Percentiles rank a stretch among this genome's conserved stretches.
Conservation (phyloP, 1,140 invertebrate genomes). For the Phymastichus coffea region DNA sequence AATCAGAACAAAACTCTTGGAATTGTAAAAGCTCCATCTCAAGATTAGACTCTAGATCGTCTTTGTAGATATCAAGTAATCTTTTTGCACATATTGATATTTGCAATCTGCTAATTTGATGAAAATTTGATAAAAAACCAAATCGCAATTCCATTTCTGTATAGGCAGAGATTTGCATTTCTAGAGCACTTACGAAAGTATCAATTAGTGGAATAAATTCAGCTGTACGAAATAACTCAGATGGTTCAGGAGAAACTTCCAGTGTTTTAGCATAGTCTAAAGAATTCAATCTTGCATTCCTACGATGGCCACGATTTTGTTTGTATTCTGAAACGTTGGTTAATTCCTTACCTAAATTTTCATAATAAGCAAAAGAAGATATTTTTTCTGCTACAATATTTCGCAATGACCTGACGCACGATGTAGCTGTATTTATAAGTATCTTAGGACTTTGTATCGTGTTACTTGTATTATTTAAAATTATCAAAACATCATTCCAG, state of each 20-base stretch:
- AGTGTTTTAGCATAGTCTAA: neutral
- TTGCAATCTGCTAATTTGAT: neutral
- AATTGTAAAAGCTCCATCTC: neutral
- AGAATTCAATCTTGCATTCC: neutral
- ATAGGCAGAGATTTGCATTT: neutral
- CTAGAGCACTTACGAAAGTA: neutral
- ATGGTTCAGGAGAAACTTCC: neutral
- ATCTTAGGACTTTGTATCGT: neutral
- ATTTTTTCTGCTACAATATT: neutral
- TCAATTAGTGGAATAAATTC: neutral
- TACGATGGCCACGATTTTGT: neutral
- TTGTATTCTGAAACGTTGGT: neutral
- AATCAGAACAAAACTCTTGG: neutral
- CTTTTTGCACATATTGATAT: neutral
- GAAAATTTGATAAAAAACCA: neutral
- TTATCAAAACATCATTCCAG: slow-evolving; percentile 9
- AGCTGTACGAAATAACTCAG: neutral
- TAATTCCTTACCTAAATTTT: neutral
- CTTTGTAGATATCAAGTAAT: neutral
- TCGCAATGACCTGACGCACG: neutral
- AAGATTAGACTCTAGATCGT: neutral
- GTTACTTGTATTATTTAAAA: neutral
- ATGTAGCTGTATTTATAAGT: neutral
- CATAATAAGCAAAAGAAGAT: neutral
- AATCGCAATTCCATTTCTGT: neutral